Evolutionary conservation across 2,113 vertebrate species (phyloP).

Genomic region (Leiothrix lutea): DNA sequence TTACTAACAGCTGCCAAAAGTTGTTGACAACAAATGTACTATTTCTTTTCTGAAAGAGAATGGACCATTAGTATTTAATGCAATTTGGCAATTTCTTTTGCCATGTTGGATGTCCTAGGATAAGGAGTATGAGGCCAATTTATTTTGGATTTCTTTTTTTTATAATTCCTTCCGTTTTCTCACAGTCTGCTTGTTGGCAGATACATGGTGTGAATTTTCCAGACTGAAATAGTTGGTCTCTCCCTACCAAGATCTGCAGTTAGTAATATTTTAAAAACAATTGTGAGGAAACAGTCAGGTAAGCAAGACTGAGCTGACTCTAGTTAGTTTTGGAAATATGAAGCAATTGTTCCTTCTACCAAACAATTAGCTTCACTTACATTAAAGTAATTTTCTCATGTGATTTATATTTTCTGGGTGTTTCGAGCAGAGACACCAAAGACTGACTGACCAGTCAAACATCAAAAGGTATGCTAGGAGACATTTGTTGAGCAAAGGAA

Average conservation of each 20-base stretch:
- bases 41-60: neutral
- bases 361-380: neutral
- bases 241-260: neutral
- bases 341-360: neutral
- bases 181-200: neutral
- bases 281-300: neutral
- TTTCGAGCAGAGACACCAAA: neutral
- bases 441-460: neutral
- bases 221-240: neutral
- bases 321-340: neutral
- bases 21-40: neutral
- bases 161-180: neutral
- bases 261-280: neutral
- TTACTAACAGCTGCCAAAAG: neutral
- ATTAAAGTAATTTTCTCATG: neutral
- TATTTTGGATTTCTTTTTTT: neutral
- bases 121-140: neutral
- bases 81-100: neutral
- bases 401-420: neutral
- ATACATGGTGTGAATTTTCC: neutral
- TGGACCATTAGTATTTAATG: neutral
- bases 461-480: neutral
- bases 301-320: neutral
- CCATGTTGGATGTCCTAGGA: neutral
- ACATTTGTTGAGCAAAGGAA: neutral